Evolutionary conservation across 1,140 invertebrate species (phyloP).

Genomic region (Maconellicoccus hirsutus): DNA sequence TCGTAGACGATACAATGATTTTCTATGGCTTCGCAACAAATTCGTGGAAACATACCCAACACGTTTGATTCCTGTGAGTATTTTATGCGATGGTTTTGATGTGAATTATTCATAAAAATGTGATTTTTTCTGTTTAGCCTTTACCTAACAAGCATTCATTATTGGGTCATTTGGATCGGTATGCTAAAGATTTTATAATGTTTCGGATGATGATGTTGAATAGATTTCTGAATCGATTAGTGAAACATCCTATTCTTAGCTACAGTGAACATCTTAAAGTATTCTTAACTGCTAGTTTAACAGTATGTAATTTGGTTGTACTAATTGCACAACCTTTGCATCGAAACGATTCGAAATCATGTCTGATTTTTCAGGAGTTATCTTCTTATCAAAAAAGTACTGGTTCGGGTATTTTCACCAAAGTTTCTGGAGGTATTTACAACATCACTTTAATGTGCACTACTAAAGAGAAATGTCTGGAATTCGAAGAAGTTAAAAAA

Average conservation of each 20-base stretch:
- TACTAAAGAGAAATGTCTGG: conserved; percentile 24
- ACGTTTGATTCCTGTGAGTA: conserved; percentile 53
- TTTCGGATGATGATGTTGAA: conserved; percentile 57
- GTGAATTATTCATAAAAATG: too few species aligned
- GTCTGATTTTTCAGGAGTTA: conserved; percentile 24
- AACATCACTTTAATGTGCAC: conserved; percentile 26
- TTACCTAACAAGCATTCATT: conserved; percentile 61
- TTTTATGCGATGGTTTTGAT: conserved; percentile 11
- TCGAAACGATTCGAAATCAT: background rate
- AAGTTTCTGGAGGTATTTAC: conserved; percentile 27
- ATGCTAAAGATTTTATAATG: conserved; percentile 60
- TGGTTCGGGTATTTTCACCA: conserved; percentile 24
- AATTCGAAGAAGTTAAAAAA: conserved; percentile 26
- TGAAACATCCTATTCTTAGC: conserved; percentile 58
- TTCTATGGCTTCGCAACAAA: conserved; percentile 56
- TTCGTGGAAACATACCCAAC: conserved; percentile 52
- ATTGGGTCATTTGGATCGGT: conserved; percentile 55
- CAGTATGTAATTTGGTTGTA: conserved; percentile 38
- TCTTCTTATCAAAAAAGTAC: conserved; percentile 23
- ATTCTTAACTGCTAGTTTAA: conserved; percentile 55
- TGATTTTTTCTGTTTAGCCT: conserved; percentile 42
- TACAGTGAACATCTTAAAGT: conserved; percentile 52
- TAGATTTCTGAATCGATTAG: conserved; percentile 50
- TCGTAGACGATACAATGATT: conserved; percentile 60
- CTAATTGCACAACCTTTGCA: background rate